A percentile compares a stretch with the other conserved stretches of the same genome.
phyloP scores from a whole-genome alignment of 2,888 invertebrate species.

The Ectemnius cavifrons region DNA sequence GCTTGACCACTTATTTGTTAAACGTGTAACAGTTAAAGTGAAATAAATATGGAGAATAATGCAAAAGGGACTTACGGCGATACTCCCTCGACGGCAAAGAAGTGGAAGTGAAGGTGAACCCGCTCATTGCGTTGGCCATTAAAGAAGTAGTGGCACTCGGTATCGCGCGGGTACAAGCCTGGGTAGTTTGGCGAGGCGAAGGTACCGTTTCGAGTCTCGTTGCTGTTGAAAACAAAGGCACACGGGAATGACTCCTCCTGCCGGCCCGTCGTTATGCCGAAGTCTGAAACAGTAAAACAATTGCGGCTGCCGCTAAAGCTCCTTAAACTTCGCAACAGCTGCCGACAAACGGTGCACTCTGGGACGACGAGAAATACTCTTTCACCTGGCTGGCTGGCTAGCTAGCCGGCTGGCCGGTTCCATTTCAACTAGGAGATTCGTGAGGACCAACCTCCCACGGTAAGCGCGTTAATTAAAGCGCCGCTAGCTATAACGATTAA shows the following conservation, averaged over 20 bases:
- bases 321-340: slow-evolving; percentile 18
- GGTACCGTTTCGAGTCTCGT: slow-evolving; percentile 87
- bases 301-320: slow-evolving; percentile 23
- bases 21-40: background rate
- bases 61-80: slow-evolving; percentile 86
- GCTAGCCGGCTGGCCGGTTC: slow-evolving; percentile 5
- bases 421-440: background rate
- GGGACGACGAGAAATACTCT: slow-evolving; percentile 7
- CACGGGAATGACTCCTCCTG: slow-evolving; percentile 89
- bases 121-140: slow-evolving; percentile 88
- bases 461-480: slow-evolving; percentile 47
- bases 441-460: slow-evolving; percentile 26
- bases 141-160: slow-evolving; percentile 95
- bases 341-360: slow-evolving; percentile 25
- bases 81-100: slow-evolving; percentile 97
- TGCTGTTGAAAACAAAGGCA: slow-evolving; percentile 93
- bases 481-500: slow-evolving; percentile 34
- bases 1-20: background rate
- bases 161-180: slow-evolving; percentile 92
- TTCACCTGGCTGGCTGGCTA: background rate
- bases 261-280: slow-evolving; percentile 89
- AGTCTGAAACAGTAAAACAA: slow-evolving; percentile 83
- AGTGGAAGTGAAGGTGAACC: slow-evolving; percentile 91
- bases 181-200: slow-evolving; percentile 95
- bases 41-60: background rate